Evolutionary conservation across 1,140 invertebrate species (phyloP).

Genomic region (Heliconius hermathena): DNA sequence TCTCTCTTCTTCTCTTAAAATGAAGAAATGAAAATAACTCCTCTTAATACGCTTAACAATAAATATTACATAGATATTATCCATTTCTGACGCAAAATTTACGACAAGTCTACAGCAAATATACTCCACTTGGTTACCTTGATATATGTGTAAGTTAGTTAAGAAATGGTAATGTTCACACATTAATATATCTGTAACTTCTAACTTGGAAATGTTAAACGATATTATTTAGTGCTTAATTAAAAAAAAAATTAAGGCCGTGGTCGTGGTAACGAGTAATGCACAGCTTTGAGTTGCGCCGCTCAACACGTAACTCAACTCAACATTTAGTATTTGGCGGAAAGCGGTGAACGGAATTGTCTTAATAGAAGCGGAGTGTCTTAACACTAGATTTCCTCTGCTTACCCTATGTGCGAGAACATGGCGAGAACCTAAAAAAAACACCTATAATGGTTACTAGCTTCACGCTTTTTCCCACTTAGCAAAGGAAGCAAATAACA

Average conservation of each 20-base stretch:
- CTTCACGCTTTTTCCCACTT: no score
- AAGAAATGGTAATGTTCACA: background rate
- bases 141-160: background rate
- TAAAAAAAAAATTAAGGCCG: no score
- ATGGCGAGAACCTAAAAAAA: background rate
- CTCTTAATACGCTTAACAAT: no score
- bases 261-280: background rate
- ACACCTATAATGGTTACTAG: no score
- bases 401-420: background rate
- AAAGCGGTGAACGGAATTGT: no score
- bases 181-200: background rate
- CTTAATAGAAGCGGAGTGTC: no score
- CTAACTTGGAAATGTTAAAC: background rate
- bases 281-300: background rate
- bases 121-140: background rate
- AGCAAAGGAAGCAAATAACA: no score
- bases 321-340: background rate
- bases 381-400: background rate
- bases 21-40: no score
- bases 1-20: no score
- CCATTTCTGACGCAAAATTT: background rate
- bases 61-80: background rate
- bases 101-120: background rate
- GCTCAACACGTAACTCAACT: background rate
- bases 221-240: no score